Percentiles rank a stretch among this genome's conserved stretches.
These are phyloP conservation scores for Cyprinus carpio DNA, from an alignment of 2,113 vertebrate species.

Conservation along the genomic window DNA sequence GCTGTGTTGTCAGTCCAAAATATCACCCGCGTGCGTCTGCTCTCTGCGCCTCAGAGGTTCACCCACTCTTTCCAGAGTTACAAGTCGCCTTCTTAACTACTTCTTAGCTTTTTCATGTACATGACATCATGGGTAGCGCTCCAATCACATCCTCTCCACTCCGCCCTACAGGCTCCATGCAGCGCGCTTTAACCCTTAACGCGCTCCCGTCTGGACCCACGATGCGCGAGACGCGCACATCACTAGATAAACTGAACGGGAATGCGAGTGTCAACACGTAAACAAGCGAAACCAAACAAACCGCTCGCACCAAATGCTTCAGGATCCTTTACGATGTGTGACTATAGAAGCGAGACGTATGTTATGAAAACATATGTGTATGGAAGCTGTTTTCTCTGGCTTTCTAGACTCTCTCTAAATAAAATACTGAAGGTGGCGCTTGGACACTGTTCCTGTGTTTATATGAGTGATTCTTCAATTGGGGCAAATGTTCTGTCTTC, in stretches of 20 bases:
- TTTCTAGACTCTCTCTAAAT: slow-evolving; percentile 45
- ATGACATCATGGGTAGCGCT: slow-evolving; percentile 81
- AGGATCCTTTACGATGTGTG: neutral
- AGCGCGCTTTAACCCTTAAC: slow-evolving; percentile 72
- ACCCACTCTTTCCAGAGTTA: slow-evolving; percentile 87
- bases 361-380: neutral
- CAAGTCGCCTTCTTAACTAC: slow-evolving; percentile 88
- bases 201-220: slow-evolving; percentile 73
- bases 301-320: neutral
- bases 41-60: slow-evolving; percentile 52
- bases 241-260: neutral
- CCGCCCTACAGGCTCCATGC: slow-evolving; percentile 74
- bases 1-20: slow-evolving; percentile 59
- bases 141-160: slow-evolving; percentile 82
- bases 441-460: slow-evolving; percentile 75
- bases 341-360: neutral
- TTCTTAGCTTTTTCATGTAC: slow-evolving; percentile 86
- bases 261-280: neutral
- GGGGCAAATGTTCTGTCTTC: neutral
- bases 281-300: slow-evolving; percentile 18
- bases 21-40: slow-evolving; percentile 57
- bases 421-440: slow-evolving; percentile 87
- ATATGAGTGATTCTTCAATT: slow-evolving; percentile 32
- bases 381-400: slow-evolving; percentile 21
- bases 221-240: slow-evolving; percentile 71